Evolutionary conservation across 1,140 invertebrate species (phyloP).

Genomic region (Oryctes rhinoceros): DNA sequence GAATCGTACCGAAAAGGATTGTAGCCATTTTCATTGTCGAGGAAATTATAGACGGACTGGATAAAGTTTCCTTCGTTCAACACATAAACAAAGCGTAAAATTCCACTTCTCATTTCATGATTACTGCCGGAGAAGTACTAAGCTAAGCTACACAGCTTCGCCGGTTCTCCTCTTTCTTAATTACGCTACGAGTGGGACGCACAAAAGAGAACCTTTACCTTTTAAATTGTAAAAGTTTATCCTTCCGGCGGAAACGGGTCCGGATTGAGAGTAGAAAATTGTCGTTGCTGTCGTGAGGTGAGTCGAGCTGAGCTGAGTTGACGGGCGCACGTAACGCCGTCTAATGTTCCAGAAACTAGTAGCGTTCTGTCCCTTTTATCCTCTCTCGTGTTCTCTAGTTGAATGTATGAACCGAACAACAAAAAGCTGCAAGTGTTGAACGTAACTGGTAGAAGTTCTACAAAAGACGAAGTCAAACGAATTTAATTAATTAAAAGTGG

Average conservation of each 20-base stretch:
- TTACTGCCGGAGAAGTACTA: not conserved
- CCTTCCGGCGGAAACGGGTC: not conserved
- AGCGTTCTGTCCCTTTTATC: not conserved
- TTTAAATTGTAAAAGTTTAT: conserved; percentile 16
- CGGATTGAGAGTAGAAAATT: not conserved
- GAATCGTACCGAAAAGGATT: not conserved
- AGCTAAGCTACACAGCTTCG: not conserved
- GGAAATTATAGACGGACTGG: not conserved
- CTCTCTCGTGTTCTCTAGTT: too few relatives aligned
- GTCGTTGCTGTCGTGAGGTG: not conserved
- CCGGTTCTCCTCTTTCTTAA: not conserved
- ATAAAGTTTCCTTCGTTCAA: conserved; percentile 6
- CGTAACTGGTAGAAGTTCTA: too few relatives aligned
- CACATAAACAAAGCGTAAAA: conserved; percentile 15
- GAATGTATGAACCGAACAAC: too few relatives aligned
- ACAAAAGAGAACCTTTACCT: not conserved
- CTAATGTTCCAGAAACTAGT: not conserved
- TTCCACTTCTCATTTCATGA: not conserved
- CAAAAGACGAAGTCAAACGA: too few relatives aligned
- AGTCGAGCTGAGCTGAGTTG: not conserved
- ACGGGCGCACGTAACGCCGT: not conserved
- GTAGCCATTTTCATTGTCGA: not conserved
- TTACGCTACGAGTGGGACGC: not conserved
- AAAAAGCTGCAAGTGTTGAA: too few relatives aligned
- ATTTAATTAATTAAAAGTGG: too few relatives aligned